Percentiles rank a stretch among this genome's conserved stretches.
phyloP scores from a whole-genome alignment of 1,140 invertebrate species.

The Macrobrachium nipponense region DNA sequence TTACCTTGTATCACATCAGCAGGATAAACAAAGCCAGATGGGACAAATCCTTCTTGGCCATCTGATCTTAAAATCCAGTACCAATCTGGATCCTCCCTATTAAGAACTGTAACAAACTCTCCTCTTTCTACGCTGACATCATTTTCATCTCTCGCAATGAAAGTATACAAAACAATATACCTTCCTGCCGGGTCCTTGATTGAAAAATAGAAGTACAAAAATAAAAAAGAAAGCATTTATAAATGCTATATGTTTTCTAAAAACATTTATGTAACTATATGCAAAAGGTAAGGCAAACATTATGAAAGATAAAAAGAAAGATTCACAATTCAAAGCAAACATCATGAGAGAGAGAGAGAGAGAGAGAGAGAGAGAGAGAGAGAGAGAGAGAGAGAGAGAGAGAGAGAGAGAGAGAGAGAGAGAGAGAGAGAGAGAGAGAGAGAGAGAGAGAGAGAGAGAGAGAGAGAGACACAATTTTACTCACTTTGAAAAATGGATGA shows the following conservation, averaged over 20 bases:
- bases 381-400: too few species aligned
- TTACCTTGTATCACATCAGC: slow-evolving; percentile 83
- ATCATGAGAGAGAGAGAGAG: too few species aligned
- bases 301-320: too few species aligned
- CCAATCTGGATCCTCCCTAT: slow-evolving; percentile 73
- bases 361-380: too few species aligned
- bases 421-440: too few species aligned
- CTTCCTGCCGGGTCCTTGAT: slow-evolving; percentile 83
- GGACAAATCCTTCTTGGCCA: slow-evolving; percentile 95
- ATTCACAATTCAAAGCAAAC: too few species aligned
- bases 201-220: slow-evolving; percentile 32
- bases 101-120: slow-evolving; percentile 94
- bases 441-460: too few species aligned
- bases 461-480: not conserved
- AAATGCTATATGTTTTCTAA: too few species aligned
- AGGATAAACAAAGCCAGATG: slow-evolving; percentile 93
- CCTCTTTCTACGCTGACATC: slow-evolving; percentile 93
- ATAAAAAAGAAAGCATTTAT: not conserved
- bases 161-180: slow-evolving; percentile 93
- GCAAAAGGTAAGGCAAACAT: too few species aligned
- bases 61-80: slow-evolving; percentile 93
- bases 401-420: too few species aligned
- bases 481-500: slow-evolving; percentile 87
- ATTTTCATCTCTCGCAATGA: slow-evolving; percentile 92
- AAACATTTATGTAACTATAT: too few species aligned